Percentiles rank a stretch among this genome's conserved stretches.
Conservation (phyloP, 2,888 invertebrate genomes). For the Cyclophora punctaria region DNA sequence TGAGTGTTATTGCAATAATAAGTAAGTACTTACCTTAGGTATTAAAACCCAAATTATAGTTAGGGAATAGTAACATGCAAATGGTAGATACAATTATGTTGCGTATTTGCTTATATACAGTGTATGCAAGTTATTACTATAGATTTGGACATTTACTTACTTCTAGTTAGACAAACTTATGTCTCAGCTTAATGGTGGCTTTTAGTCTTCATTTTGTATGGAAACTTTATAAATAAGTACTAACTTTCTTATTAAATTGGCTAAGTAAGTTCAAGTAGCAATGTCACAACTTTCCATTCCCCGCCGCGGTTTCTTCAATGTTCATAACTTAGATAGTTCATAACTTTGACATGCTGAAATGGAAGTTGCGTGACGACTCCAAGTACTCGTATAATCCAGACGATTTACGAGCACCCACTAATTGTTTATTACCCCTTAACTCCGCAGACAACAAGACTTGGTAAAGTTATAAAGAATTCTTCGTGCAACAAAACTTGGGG, state of each 20-base stretch:
- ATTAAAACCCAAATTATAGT: no score
- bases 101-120: no score
- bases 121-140: no score
- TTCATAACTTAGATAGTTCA: conserved; percentile 14
- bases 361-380: conserved; percentile 22
- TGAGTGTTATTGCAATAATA: no score
- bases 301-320: conserved; percentile 2
- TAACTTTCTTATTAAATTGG: not conserved
- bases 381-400: conserved; percentile 16
- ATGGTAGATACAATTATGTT: no score
- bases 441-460: conserved; percentile 16
- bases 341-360: conserved; percentile 18
- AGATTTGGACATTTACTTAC: no score
- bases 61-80: no score
- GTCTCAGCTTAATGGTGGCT: no score
- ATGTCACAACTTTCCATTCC: not conserved
- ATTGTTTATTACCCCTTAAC: conserved; percentile 15
- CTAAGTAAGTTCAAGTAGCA: not conserved
- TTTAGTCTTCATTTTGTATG: not conserved
- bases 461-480: conserved; percentile 33
- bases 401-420: conserved; percentile 26
- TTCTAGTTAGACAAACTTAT: no score
- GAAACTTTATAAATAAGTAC: conserved; percentile 1
- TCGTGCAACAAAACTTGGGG: conserved; percentile 45
- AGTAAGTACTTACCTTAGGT: no score